Percentiles rank a stretch among this genome's conserved stretches.
These are phyloP conservation scores for Eumerus sabulonum DNA, from an alignment of 2,888 invertebrate genomes.

Conservation along the genomic window DNA sequence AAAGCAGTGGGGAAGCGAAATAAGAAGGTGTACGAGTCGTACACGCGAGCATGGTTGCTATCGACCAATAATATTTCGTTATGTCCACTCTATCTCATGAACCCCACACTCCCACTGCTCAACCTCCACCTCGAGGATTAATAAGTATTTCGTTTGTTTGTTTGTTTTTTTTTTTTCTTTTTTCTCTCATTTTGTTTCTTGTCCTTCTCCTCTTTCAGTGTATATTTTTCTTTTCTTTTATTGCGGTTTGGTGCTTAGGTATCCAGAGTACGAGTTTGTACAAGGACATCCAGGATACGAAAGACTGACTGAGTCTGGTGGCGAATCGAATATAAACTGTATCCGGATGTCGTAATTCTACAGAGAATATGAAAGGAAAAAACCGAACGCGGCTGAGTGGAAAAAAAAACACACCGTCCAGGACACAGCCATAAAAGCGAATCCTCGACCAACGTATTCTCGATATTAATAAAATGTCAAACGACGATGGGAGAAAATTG, in stretches of 20 bases:
- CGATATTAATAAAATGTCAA: slow-evolving; percentile 69
- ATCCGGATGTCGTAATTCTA: slow-evolving; percentile 63
- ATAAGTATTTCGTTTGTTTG: slow-evolving; percentile 64
- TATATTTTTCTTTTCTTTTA: slow-evolving; percentile 63
- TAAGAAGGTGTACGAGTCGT: slow-evolving; percentile 63
- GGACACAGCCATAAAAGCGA: slow-evolving; percentile 61
- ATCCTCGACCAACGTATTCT: slow-evolving; percentile 64
- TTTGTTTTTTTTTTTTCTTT: slow-evolving; percentile 51
- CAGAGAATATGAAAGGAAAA: slow-evolving; percentile 58
- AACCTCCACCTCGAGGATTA: slow-evolving; percentile 62
- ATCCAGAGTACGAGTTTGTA: slow-evolving; percentile 61
- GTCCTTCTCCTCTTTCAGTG: slow-evolving; percentile 37
- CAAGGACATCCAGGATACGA: slow-evolving; percentile 43
- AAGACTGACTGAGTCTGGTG: slow-evolving; percentile 15
- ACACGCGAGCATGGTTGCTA: slow-evolving; percentile 66
- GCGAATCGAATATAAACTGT: slow-evolving; percentile 64
- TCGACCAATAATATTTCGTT: slow-evolving; percentile 69
- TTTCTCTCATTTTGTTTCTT: slow-evolving; percentile 30
- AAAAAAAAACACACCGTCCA: too few species aligned
- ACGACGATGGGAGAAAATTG: slow-evolving; percentile 65
- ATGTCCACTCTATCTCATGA: slow-evolving; percentile 67
- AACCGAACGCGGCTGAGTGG: slow-evolving; percentile 5
- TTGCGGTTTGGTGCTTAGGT: slow-evolving; percentile 67
- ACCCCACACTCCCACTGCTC: slow-evolving; percentile 1
- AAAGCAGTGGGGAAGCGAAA: slow-evolving; percentile 11